Percentiles rank a stretch among this genome's conserved stretches.
Evolutionary conservation across 2,888 invertebrate genomes (phyloP).

Genomic region (Hoplodrina blanda): DNA sequence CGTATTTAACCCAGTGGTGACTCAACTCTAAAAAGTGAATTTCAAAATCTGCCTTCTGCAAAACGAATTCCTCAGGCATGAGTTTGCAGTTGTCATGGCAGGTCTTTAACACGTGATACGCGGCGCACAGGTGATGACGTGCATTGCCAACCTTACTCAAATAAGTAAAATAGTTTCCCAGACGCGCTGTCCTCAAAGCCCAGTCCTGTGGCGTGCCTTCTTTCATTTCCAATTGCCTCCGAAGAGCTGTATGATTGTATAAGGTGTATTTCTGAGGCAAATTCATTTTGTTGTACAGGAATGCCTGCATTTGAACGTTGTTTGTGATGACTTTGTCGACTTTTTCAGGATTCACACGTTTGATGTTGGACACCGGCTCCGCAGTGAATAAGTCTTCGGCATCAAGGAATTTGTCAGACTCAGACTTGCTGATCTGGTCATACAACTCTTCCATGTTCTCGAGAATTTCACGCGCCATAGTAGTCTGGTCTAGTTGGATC

Average conservation of each 20-base stretch:
- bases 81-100: conserved; percentile 89
- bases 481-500: conserved; percentile 87
- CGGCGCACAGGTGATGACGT: conserved; percentile 92
- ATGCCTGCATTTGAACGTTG: conserved; percentile 92
- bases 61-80: conserved; percentile 83
- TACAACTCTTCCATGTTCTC: conserved; percentile 87
- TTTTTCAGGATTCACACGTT: conserved; percentile 84
- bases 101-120: conserved; percentile 89
- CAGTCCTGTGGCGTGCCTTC: conserved; percentile 91
- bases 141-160: conserved; percentile 86
- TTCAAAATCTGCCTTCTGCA: conserved; percentile 84
- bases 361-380: conserved; percentile 75
- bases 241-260: conserved; percentile 90
- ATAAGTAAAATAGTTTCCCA: conserved; percentile 89
- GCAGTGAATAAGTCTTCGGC: conserved; percentile 90
- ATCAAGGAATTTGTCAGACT: conserved; percentile 80
- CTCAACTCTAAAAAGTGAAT: conserved; percentile 88
- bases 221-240: conserved; percentile 89
- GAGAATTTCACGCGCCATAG: conserved; percentile 85
- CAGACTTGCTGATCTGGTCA: conserved; percentile 78
- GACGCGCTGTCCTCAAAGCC: conserved; percentile 89
- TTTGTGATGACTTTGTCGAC: conserved; percentile 91
- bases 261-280: conserved; percentile 88
- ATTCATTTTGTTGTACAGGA: conserved; percentile 90
- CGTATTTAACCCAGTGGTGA: conserved; percentile 92